Percentiles rank a stretch among this genome's conserved stretches.
phyloP scores from a whole-genome alignment of 2,888 invertebrate genomes.

The Caenorhabditis sp. region DNA sequence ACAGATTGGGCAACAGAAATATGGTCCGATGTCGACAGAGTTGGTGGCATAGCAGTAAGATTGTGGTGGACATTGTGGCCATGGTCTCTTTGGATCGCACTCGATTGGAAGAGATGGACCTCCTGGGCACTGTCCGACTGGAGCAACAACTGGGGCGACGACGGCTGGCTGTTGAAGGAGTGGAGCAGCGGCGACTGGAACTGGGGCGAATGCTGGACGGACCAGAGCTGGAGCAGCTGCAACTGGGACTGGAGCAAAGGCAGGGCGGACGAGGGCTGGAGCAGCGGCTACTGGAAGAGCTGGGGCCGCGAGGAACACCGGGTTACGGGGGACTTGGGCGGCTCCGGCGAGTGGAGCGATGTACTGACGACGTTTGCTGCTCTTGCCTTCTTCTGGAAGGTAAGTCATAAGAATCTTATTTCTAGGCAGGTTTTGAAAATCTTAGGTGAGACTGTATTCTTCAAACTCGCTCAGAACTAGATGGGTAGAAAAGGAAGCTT shows the following conservation, averaged over 20 bases:
- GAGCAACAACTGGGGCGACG: slow-evolving; percentile 77
- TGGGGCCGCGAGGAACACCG: slow-evolving; percentile 63
- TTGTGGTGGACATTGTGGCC: slow-evolving; percentile 83
- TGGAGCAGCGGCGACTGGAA: slow-evolving; percentile 50
- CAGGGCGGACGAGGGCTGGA: slow-evolving; percentile 29
- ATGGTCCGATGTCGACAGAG: slow-evolving; percentile 83
- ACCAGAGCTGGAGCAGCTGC: slow-evolving; percentile 50
- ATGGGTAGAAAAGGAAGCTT: too few relatives aligned
- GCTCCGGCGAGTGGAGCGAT: slow-evolving; percentile 73
- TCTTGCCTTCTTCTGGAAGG: slow-evolving; percentile 66
- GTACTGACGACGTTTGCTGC: slow-evolving; percentile 80
- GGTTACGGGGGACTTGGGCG: slow-evolving; percentile 71
- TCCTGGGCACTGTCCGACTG: slow-evolving; percentile 81
- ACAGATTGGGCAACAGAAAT: slow-evolving; percentile 83
- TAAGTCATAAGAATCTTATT: too few relatives aligned
- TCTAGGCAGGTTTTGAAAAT: background rate
- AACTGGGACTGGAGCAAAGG: slow-evolving; percentile 41
- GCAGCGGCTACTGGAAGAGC: slow-evolving; percentile 51
- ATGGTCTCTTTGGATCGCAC: slow-evolving; percentile 83
- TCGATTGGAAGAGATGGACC: slow-evolving; percentile 82
- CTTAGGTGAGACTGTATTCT: too few relatives aligned
- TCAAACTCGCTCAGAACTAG: too few relatives aligned
- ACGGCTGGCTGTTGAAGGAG: slow-evolving; percentile 65
- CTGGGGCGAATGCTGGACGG: slow-evolving; percentile 54
- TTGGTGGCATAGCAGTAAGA: slow-evolving; percentile 83